Percentiles rank a stretch among this genome's conserved stretches.
phyloP scores from a whole-genome alignment of 2,888 invertebrate genomes.

The Gastrophysa polygoni region DNA sequence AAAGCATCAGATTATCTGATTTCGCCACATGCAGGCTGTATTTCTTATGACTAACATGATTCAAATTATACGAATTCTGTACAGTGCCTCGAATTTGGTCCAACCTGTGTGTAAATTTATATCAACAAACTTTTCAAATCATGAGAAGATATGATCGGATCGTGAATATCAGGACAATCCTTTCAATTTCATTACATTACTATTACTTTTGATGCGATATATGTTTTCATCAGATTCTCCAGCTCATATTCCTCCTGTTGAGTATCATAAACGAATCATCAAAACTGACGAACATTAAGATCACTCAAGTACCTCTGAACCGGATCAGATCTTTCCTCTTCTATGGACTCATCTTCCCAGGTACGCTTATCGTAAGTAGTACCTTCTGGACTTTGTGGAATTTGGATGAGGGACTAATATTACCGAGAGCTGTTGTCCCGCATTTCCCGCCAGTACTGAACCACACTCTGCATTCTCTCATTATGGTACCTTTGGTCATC shows the following conservation, averaged over 20 bases:
- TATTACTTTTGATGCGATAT: too few species aligned
- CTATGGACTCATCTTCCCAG: slow-evolving; percentile 32
- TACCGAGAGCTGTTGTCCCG: slow-evolving; percentile 60
- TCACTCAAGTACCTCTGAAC: slow-evolving; percentile 17
- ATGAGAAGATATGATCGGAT: too few species aligned
- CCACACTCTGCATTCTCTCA: slow-evolving; percentile 65
- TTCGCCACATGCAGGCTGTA: too few species aligned
- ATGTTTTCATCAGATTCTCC: slow-evolving; percentile 28
- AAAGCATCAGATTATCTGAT: too few species aligned
- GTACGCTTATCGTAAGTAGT: slow-evolving; percentile 60
- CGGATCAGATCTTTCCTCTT: slow-evolving; percentile 29
- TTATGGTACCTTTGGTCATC: slow-evolving; percentile 58
- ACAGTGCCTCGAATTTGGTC: too few species aligned
- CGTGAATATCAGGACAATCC: too few species aligned
- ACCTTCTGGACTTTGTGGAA: slow-evolving; percentile 64
- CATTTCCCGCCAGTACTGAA: slow-evolving; percentile 65
- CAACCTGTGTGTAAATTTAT: too few species aligned
- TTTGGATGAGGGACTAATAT: slow-evolving; percentile 64
- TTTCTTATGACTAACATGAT: too few species aligned
- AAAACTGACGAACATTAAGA: slow-evolving; percentile 9
- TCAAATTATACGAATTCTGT: too few species aligned
- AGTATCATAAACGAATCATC: slow-evolving; percentile 27
- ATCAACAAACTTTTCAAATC: too few species aligned
- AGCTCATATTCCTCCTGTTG: slow-evolving; percentile 31
- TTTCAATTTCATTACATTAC: too few species aligned